phyloP scores from a whole-genome alignment of 2,888 invertebrate species.

The Cepaea hortensis region DNA sequence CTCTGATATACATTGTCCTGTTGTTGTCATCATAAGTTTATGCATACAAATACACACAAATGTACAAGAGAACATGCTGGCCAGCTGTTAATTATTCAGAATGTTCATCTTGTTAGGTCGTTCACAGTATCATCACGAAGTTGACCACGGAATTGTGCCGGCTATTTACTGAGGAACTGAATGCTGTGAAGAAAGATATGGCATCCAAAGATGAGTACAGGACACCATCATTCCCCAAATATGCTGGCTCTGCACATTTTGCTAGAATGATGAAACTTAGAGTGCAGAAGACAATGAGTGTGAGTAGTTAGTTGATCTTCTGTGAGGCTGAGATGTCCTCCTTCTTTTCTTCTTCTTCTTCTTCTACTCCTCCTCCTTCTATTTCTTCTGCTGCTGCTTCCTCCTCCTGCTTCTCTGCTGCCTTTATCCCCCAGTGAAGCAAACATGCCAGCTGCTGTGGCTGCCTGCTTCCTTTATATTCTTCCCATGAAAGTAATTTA shows the following conservation, averaged over 20 bases:
- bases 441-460: too few species aligned
- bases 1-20: too few species aligned
- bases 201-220: conserved; percentile 70
- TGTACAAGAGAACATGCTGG: too few species aligned
- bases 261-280: conserved; percentile 83
- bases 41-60: too few species aligned
- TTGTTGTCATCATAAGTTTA: too few species aligned
- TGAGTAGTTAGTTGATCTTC: conserved; percentile 52
- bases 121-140: conserved; percentile 77
- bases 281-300: conserved; percentile 75
- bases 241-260: conserved; percentile 84
- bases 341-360: not conserved
- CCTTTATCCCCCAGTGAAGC: too few species aligned
- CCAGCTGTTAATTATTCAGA: too few species aligned
- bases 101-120: conserved; percentile 63
- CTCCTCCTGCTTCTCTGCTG: too few species aligned
- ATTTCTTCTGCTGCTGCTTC: too few species aligned
- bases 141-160: conserved; percentile 81
- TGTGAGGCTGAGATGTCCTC: not conserved
- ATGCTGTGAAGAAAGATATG: conserved; percentile 83
- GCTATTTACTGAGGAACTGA: conserved; percentile 86
- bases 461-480: too few species aligned
- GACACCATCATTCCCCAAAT: conserved; percentile 83
- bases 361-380: not conserved
- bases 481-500: too few species aligned